Conservation (phyloP, 2,113 vertebrate genomes). For the Anhinga anhinga region DNA sequence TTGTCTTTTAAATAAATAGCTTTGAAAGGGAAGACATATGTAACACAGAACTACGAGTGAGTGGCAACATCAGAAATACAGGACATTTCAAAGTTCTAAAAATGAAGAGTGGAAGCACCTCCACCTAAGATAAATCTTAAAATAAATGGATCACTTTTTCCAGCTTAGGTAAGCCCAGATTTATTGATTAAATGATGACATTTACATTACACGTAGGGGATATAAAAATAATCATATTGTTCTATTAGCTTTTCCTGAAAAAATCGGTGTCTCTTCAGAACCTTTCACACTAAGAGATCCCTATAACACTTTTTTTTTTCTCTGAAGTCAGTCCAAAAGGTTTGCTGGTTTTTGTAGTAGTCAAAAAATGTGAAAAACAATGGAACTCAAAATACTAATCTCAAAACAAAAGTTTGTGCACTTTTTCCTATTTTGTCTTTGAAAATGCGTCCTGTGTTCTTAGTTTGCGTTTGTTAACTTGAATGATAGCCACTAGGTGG, state of each 20-base stretch:
- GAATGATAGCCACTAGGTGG: slow-evolving; percentile 18
- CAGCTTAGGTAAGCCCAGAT: not conserved
- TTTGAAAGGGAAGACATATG: not conserved
- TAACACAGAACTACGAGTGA: not conserved
- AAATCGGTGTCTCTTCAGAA: not conserved
- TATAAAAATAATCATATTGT: not conserved
- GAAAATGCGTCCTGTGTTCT: not conserved
- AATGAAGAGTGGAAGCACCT: not conserved
- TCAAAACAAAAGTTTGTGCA: not conserved
- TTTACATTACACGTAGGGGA: not conserved
- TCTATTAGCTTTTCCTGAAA: not conserved
- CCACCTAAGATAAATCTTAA: not conserved
- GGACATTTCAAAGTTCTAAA: not conserved
- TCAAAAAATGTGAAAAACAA: not conserved
- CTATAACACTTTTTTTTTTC: not conserved
- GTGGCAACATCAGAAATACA: not conserved
- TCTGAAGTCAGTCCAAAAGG: not conserved
- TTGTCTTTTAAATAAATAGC: not conserved
- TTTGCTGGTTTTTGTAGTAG: not conserved
- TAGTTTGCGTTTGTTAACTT: not conserved
- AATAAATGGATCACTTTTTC: not conserved
- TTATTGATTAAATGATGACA: not conserved
- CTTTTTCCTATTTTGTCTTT: not conserved
- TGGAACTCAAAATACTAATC: rapidly evolving
- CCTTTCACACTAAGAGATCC: not conserved